phyloP scores from a whole-genome alignment of 2,113 vertebrate species.

The Butorides virescens region DNA sequence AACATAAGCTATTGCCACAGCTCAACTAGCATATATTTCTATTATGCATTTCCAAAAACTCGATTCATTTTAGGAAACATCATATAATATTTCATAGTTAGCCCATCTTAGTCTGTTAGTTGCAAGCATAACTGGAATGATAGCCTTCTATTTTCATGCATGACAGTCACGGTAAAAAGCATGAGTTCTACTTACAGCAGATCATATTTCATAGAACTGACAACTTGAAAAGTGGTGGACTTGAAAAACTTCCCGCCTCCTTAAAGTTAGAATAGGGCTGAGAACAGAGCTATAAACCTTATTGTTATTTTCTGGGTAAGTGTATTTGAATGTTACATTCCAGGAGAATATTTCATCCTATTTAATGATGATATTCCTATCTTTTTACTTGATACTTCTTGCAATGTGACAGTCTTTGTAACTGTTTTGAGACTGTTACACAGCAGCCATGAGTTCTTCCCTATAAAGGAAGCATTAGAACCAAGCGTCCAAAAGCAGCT shows the following conservation, averaged over 20 bases:
- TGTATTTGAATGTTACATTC: background rate
- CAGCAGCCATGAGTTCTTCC: background rate
- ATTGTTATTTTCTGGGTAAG: background rate
- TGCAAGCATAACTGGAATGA: background rate
- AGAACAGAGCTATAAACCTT: background rate
- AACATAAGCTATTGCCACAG: background rate
- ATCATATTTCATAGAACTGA: background rate
- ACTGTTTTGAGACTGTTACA: background rate
- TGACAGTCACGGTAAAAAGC: background rate
- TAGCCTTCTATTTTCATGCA: background rate
- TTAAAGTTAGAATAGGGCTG: background rate
- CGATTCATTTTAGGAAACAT: background rate
- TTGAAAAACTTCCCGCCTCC: background rate
- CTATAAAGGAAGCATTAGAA: background rate
- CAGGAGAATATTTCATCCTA: background rate
- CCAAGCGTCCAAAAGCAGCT: background rate
- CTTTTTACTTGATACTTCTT: background rate
- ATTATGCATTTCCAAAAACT: background rate
- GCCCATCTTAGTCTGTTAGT: background rate
- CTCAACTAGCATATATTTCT: background rate
- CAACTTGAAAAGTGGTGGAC: background rate
- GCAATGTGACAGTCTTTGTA: fast-evolving
- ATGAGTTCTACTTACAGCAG: background rate
- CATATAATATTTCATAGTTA: background rate
- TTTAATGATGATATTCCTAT: background rate